Conservation (phyloP, 2,888 invertebrate species). For the Scrobipalpa atriplicella region DNA sequence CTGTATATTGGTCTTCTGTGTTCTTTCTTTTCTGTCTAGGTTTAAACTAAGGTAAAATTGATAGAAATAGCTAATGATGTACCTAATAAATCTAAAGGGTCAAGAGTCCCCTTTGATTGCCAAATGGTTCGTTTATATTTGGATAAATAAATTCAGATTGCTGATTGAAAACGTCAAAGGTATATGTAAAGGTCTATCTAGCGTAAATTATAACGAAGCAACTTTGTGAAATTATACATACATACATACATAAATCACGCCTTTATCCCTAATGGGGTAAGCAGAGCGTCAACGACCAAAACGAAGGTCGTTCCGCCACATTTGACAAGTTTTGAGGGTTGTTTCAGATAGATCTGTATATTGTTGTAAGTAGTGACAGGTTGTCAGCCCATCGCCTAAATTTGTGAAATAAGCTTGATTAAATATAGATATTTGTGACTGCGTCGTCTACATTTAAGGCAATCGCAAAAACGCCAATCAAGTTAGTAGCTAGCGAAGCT, state of each 20-base stretch:
- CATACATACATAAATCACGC: too few species aligned
- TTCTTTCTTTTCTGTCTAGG: too few species aligned
- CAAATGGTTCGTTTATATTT: neutral
- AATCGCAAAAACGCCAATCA: too few species aligned
- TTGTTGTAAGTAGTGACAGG: too few species aligned
- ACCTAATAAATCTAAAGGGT: neutral
- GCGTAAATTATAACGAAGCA: neutral
- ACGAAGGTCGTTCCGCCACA: too few species aligned
- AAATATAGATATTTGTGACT: too few species aligned
- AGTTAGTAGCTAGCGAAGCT: neutral
- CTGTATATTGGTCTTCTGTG: neutral
- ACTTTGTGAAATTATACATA: neutral
- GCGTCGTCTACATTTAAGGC: neutral
- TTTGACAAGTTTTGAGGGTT: too few species aligned
- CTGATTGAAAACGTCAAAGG: neutral
- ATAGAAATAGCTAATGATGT: neutral
- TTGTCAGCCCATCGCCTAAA: too few species aligned
- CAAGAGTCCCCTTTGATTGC: conserved; percentile 6
- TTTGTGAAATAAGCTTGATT: too few species aligned
- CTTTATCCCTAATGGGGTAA: too few species aligned
- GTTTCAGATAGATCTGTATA: too few species aligned
- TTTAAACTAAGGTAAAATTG: neutral
- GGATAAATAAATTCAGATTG: conserved; percentile 5
- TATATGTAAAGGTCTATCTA: neutral
- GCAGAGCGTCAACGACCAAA: too few species aligned